Evolutionary conservation across 2,113 vertebrate species (phyloP).

Genomic region (Rana temporaria): DNA sequence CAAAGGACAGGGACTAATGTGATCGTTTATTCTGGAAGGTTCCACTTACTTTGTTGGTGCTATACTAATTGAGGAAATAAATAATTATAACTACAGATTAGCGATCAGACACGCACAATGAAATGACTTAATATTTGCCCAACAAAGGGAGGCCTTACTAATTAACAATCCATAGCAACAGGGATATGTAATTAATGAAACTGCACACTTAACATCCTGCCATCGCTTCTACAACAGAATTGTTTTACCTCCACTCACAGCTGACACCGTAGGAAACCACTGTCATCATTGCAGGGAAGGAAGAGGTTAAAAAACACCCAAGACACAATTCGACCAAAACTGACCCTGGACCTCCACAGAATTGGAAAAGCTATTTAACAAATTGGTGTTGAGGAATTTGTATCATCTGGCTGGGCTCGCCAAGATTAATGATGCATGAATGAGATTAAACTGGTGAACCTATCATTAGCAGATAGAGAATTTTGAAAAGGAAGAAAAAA

Average conservation of each 20-base stretch:
- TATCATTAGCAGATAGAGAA: constrained; percentile 14
- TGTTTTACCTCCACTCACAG: background rate
- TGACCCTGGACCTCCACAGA: background rate
- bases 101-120: too few relatives aligned
- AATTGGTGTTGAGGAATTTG: constrained; percentile 43
- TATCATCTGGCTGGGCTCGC: background rate
- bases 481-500: background rate
- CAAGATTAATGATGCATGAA: constrained; percentile 36
- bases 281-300: background rate
- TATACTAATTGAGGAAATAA: too few relatives aligned
- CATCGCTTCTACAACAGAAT: background rate
- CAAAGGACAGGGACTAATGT: too few relatives aligned
- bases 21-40: too few relatives aligned
- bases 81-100: too few relatives aligned
- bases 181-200: background rate
- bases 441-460: constrained; percentile 8
- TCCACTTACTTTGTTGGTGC: too few relatives aligned
- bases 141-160: background rate
- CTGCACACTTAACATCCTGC: background rate
- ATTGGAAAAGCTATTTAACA: constrained; percentile 32
- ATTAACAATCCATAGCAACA: background rate
- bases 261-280: background rate
- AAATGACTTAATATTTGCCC: too few relatives aligned
- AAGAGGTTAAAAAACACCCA: constrained; percentile 10
- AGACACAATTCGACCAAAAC: background rate